Base-by-base conservation (phyloP, 2,797 vertebrate genomes). In the Labeo calbasu region DNA sequence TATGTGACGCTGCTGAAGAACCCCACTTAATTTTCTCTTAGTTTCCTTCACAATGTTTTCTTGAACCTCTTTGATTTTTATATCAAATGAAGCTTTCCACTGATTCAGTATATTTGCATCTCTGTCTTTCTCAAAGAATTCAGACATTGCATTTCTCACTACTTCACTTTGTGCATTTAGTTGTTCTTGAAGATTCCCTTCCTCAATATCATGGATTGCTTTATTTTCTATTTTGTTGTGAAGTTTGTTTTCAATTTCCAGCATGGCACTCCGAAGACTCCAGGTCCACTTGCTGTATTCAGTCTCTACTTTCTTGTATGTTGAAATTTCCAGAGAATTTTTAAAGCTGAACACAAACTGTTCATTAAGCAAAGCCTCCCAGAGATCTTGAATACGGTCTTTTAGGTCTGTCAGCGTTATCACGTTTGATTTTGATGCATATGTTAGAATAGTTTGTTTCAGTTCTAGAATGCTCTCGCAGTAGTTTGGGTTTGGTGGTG, bases 291-390 rank as follows among this genome's bases (percentile, higher is more conserved):
- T 88, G 0, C 89, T 90, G 28, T 92, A 94, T 1, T 84, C 55
- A 0, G 19, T 86, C 71, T 95, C 95, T 43, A 96, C 87, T 79
- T 88, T 91, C 81, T 89, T 94, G 87, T 94, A 95, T 0, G 50
- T 82, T 23, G 90, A 76, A 2, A 95, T 91, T 84, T 96, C 94
- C 17, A 84, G 5, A 0, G 95, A 92, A 43, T 96, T 96, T 90
- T 89, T 95, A 85, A 95, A 96, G 57, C 90, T 95, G 75, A 95
- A 96, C 65, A 96, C 86, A 84, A 96, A 95, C 25, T 94, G 91
- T 75, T 96, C 94, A 0, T 92, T 94, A 63, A 94, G 61, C 11
- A 96, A 83, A 2, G 94, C 94, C 0, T 90, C 90, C 95, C 94
- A 96, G 36, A 96, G 82, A 84, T 96, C 89, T 1, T 78, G 0